Base-by-base conservation (phyloP, 1,140 invertebrate species). In the Oryzaephilus surinamensis region DNA sequence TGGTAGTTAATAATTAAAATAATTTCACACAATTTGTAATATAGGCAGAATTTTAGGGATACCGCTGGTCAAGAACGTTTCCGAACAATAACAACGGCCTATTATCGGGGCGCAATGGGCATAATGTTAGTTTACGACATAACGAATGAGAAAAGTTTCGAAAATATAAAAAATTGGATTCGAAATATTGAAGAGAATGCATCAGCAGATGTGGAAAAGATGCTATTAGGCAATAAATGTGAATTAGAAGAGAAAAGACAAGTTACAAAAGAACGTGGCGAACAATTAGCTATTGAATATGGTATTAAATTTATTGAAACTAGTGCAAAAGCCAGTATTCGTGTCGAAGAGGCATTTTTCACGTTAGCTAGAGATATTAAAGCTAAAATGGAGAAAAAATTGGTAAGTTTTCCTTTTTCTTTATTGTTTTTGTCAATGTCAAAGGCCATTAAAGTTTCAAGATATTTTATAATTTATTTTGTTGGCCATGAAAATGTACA, bases 121-220 rank as follows among this genome's bases (percentile, higher is more conserved):
- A 97, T 98, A 29, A 97, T 97, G 91, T 73, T 98, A 45, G 93
- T 97, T 6, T 98, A 98, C 65, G 95, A 99, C 63, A 94, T 97
- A 46, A 97, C 93, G 32, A 94, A 96, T 69, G 86, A 92, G 56
- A 97, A 96, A 69, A 95, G 88, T 52, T 99, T 97, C 69, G 93
- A 98, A 62, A 97, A 98, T 64, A 97, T 98, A 47, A 89, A 94
- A 50, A 97, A 97, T 60, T 99, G 95, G 95, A 85, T 98, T 52
- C 73, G 94, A 58, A 97, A 98, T 69, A 98, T 98, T 61, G 93
- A 98, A 63, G 94, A 98, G 70, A 86, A 88, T 67, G 88, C 88
- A 13, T 88, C 89, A 18, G 81, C 88, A 18, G 89, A 94, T 70
- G 91, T 94, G 10, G 89, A 94, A 61, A 91, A 91, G 67, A 95